phyloP scores from a whole-genome alignment of 2,797 vertebrate species.

The Dicrostonyx torquatus region DNA sequence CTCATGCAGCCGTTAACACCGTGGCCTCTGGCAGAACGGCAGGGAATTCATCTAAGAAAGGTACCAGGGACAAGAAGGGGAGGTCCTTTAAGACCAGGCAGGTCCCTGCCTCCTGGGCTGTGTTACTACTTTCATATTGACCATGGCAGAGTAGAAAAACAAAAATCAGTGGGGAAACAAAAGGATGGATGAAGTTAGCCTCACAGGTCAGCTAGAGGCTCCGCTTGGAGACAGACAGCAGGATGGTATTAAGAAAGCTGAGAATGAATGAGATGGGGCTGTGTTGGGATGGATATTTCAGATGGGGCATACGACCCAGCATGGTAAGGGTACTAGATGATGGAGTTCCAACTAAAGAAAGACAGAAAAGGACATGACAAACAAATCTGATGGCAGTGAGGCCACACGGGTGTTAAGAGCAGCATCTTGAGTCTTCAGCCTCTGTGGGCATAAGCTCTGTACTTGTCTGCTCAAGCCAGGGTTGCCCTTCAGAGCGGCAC shows the following conservation, averaged over 20 bases:
- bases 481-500: slow-evolving; percentile 64
- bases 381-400: no score
- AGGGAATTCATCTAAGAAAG: not conserved
- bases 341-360: not conserved
- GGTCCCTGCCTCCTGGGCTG: not conserved
- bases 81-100: not conserved
- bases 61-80: fast-evolving
- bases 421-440: not conserved
- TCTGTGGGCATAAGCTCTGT: slow-evolving; percentile 63
- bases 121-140: not conserved
- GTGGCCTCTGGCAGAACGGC: not conserved
- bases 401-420: fast-evolving
- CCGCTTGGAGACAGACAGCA: not conserved
- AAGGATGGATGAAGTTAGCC: not conserved
- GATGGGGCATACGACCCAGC: not conserved
- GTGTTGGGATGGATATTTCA: not conserved
- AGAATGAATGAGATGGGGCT: fast-evolving
- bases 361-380: not conserved
- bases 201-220: not conserved
- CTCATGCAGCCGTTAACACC: fast-evolving
- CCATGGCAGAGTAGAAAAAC: not conserved
- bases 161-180: not conserved
- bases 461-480: slow-evolving; percentile 39
- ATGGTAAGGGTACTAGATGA: not conserved
- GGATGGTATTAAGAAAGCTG: no score